Evolutionary conservation across 2,113 vertebrate species (phyloP).

Genomic region (Strix uralensis): DNA sequence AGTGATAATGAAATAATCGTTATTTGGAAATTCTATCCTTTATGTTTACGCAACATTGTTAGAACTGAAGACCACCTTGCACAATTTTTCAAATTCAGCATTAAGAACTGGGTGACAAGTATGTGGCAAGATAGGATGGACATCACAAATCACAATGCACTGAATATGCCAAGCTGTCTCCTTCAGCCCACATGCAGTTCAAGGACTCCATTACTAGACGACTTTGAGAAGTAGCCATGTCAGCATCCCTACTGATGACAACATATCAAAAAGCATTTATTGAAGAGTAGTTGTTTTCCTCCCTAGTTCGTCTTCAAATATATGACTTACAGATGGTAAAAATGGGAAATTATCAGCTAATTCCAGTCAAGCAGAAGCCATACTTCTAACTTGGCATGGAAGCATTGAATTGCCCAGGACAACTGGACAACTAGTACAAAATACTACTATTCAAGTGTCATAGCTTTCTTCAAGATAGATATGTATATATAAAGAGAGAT

Average conservation of each 20-base stretch:
- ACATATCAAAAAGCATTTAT: not conserved
- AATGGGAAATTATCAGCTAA: not conserved
- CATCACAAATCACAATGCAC: not conserved
- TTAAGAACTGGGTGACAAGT: not conserved
- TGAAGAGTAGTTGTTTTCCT: not conserved
- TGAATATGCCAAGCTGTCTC: not conserved
- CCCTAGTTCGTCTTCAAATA: not conserved
- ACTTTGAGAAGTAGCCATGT: not conserved
- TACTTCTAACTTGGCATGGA: not conserved
- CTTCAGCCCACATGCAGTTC: not conserved
- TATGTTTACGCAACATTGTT: accelerated
- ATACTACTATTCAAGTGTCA: not conserved
- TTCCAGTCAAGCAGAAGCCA: not conserved
- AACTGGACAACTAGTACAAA: not conserved
- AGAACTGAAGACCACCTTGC: not conserved
- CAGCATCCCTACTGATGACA: not conserved
- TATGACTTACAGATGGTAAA: not conserved
- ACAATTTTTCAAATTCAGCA: not conserved
- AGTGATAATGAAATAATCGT: not conserved
- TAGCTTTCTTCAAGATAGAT: not conserved
- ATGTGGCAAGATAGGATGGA: not conserved
- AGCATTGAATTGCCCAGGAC: not conserved
- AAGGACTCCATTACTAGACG: not conserved
- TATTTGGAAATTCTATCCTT: not conserved
- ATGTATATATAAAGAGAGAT: not conserved